A percentile compares a stretch with the other conserved stretches of the same genome.
Evolutionary conservation across 2,113 vertebrate species (phyloP).

Genomic region (Nothocercus nigrocapillus): DNA sequence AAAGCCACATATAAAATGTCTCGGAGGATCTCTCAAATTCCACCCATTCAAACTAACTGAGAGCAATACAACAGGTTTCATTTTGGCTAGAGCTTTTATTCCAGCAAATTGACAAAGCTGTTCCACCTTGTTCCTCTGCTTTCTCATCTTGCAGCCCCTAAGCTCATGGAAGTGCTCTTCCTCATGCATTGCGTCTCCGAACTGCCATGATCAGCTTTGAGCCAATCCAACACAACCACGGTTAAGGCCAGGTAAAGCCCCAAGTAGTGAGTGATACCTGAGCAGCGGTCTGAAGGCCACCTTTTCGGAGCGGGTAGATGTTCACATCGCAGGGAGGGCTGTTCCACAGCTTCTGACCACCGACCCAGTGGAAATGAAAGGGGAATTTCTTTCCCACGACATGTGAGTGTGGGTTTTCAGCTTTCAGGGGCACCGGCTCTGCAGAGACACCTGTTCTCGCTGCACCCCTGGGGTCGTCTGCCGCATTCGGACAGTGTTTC

Average conservation of each 20-base stretch:
- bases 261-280: background rate
- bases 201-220: background rate
- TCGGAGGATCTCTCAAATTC: background rate
- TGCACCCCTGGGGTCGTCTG: background rate
- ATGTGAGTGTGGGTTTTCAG: background rate
- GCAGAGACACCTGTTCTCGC: background rate
- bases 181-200: background rate
- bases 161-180: background rate
- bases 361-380: background rate
- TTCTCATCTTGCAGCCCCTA: background rate
- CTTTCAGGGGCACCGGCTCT: background rate
- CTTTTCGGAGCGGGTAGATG: background rate
- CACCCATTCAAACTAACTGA: background rate
- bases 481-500: background rate
- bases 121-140: background rate
- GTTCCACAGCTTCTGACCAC: background rate
- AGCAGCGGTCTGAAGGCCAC: background rate
- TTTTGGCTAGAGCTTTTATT: background rate
- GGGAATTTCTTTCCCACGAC: background rate
- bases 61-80: background rate
- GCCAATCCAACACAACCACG: background rate
- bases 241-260: background rate
- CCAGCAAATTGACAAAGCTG: background rate
- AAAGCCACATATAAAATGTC: background rate
- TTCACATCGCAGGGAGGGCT: background rate